Evolutionary conservation across 2,888 invertebrate genomes (phyloP).

Genomic region (Bellardia pandia): DNA sequence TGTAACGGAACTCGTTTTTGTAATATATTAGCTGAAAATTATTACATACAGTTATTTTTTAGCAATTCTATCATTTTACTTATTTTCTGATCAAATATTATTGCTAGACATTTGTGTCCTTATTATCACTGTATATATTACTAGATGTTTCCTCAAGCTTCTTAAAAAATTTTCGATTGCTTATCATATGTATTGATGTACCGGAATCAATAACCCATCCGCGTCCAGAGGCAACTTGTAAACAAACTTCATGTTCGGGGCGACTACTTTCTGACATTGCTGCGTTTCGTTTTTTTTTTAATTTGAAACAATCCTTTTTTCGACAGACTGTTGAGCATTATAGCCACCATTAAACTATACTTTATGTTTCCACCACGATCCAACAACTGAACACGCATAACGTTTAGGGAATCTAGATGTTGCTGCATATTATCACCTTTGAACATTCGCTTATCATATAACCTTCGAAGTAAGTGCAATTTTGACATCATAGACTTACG

Average conservation of each 20-base stretch:
- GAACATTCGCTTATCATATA: no score
- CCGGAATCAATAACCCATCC: slow-evolving; percentile 26
- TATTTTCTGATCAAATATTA: no score
- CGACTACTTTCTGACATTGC: neutral
- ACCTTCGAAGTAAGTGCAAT: no score
- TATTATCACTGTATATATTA: no score
- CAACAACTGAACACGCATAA: neutral
- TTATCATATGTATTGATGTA: slow-evolving; percentile 23
- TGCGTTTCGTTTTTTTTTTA: neutral
- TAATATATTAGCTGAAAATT: no score
- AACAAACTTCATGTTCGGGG: neutral
- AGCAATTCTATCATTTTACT: no score
- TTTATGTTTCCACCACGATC: neutral
- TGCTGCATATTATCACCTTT: no score
- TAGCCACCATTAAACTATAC: neutral
- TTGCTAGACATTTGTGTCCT: no score
- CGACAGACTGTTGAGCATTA: slow-evolving; percentile 8
- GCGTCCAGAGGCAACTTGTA: neutral
- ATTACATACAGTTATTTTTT: no score
- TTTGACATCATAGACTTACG: neutral
- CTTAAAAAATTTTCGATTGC: slow-evolving; percentile 5
- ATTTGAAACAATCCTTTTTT: no score
- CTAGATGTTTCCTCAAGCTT: neutral
- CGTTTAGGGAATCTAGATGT: no score
- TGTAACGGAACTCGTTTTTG: no score